Base-by-base conservation (phyloP, 2,113 vertebrate genomes). In the Cinclus cinclus region DNA sequence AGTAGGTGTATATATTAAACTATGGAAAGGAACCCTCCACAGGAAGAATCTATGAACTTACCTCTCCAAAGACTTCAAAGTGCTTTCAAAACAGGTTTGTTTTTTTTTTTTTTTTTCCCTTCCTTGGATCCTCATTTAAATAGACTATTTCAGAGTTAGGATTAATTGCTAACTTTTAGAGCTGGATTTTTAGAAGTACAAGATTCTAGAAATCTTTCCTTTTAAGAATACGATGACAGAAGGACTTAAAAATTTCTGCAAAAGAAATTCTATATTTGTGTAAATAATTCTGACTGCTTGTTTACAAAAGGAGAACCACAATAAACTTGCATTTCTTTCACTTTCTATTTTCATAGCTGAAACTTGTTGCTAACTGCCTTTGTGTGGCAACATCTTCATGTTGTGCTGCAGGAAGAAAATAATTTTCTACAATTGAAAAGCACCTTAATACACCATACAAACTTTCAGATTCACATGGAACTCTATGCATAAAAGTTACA, bases 21-120 rank as follows among this genome's bases (percentile, higher is more conserved):
- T 33, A 60, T 15, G 28, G n/a, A 44, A 88, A 64, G 30, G n/a
- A 6, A 39, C 3, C 7, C 12, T 58, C 7, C 19, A 88, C 17
- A 42, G 42, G 21, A 77, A 64, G 11, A 27, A 60, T 75, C 24
- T 39, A 23, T 30, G 41, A 69, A 56, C 4, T 55, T 79, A 41
- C 11, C 15, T 58, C 31, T 65, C 62, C 41, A 53, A 70, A 70
- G 39, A 16, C 18, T 46, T 82, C 21, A 37, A 37, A 33, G 31
- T 24, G 8, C 9, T 39, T 14, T 33, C 10, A 55, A 78, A 90
- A 50, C 14, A 46, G 25, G 5, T 1, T 62, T 73, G 10, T 11
- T 65, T 2, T 31, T 21, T 24, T 35, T 22, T 3, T 11, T 22
- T 5, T 2, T 23, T 4, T 2, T 0, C 1, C 6, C n/a, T n/a